Base-by-base conservation (phyloP, 2,888 invertebrate species). In the Platypus cylindrus region DNA sequence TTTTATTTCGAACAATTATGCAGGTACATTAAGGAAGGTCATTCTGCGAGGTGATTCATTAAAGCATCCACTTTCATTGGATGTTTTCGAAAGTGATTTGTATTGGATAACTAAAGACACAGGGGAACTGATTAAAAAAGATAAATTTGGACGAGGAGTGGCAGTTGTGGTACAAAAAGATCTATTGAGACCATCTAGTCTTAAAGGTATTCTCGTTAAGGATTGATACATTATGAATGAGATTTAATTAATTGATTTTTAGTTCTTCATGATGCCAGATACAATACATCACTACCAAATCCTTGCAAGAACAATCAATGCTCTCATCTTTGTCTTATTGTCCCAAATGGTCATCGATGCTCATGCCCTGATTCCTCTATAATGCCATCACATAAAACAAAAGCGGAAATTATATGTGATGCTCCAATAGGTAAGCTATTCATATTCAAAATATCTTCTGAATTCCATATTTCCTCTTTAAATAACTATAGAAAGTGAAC, bases 91-190 rank as follows among this genome's bases (percentile, higher is more conserved):
- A 63, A 87, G 84, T 17, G 75, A 78, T 40, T 57, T 97, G 47
- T 97, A 81, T 64, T 97, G 93, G 94, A 74, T 87, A n/a, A 87
- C 93, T 0, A 71, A 81, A 36, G 83, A 86, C 50, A 76, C 81
- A 0, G 93, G 93, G 1, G 87, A 90, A 53, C 66, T 97, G 4
- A 68, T 86, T 30, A 72, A 75, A 15, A 91, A 93, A 59, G 94
- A 98, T 60, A 98, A 98, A 66, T 97, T 97, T 63, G 97, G 97
- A 0, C 69, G 93, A 31, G 94, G 94, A 8, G 86, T 93, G 42
- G 83, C 87, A 24, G 80, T 83, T 29, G 67, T 77, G 2, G 68
- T 97, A 14, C 79, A 86, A 41, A 78, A 76, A 49, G 82, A 90
- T 54, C 71, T 95, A 38, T 75, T 81, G 46, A 82, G 83, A 58